These are phyloP conservation scores for Perithous albicinctus DNA, from an alignment of 2,888 invertebrate species.

Conservation along the genomic window DNA sequence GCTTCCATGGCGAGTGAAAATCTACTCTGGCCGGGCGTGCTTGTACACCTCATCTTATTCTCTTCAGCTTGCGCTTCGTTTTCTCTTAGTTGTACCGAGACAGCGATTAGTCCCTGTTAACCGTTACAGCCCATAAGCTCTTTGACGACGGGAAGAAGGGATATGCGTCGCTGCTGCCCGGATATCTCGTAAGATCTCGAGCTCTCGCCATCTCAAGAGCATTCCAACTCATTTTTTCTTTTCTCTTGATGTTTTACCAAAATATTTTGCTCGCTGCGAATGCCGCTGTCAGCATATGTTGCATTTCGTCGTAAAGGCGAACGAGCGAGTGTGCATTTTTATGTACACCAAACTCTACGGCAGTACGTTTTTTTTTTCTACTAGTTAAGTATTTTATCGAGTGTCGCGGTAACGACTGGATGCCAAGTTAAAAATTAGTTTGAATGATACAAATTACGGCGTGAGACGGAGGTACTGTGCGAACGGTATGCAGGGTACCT, in stretches of 20 bases:
- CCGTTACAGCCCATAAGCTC: conserved; percentile 50
- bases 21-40: conserved; percentile 32
- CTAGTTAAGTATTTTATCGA: no score
- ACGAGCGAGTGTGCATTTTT: not conserved
- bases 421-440: no score
- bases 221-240: conserved; percentile 17
- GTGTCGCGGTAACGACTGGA: no score
- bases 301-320: conserved; percentile 5
- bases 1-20: conserved; percentile 56
- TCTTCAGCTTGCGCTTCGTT: conserved; percentile 36
- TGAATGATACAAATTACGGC: no score
- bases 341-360: not conserved
- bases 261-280: conserved; percentile 9
- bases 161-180: conserved; percentile 23
- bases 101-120: conserved; percentile 64
- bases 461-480: no score
- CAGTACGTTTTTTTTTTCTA: no score
- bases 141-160: conserved; percentile 48
- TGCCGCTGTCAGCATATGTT: not conserved
- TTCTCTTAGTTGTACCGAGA: conserved; percentile 42
- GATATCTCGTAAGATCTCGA: not conserved
- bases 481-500: no score
- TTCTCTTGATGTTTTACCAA: not conserved
- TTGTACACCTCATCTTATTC: conserved; percentile 9
- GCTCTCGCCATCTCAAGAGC: conserved; percentile 13